Percentiles rank a stretch among this genome's conserved stretches.
Evolutionary conservation across 1,140 invertebrate genomes (phyloP).

Genomic region (Aphelenchoides fujianensis): DNA sequence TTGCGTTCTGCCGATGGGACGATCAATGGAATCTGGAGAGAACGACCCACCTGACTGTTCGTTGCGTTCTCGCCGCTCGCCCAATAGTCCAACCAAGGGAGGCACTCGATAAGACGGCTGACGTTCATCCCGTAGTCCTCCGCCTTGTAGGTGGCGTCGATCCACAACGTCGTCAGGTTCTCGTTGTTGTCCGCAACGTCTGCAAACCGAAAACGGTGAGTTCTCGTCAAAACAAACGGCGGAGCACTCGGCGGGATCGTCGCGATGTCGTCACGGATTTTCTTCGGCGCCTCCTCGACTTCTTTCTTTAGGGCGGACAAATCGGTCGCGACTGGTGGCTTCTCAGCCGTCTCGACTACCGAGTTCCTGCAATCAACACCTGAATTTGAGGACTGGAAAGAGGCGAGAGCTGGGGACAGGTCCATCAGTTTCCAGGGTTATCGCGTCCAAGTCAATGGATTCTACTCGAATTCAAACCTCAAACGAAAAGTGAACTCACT

Average conservation of each 20-base stretch:
- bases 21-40: not conserved
- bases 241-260: not conserved
- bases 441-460: no score
- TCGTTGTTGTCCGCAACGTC: slow-evolving; percentile 10
- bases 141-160: slow-evolving; percentile 58
- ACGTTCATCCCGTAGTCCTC: slow-evolving; percentile 52
- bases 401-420: no score
- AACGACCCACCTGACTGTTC: not conserved
- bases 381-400: no score
- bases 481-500: no score
- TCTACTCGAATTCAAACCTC: no score
- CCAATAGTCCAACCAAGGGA: slow-evolving; percentile 52
- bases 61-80: slow-evolving; percentile 18
- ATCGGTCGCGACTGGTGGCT: not conserved
- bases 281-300: not conserved
- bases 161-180: slow-evolving; percentile 39
- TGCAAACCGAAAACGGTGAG: not conserved
- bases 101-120: slow-evolving; percentile 39
- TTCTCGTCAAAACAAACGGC: not conserved
- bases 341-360: not conserved
- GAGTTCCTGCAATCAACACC: not conserved
- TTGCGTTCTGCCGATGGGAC: not conserved
- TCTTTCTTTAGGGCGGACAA: not conserved
- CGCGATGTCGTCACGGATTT: slow-evolving; percentile 8
- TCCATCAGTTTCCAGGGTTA: no score